Conservation (phyloP, 2,888 invertebrate species). For the Acheta domesticus region DNA sequence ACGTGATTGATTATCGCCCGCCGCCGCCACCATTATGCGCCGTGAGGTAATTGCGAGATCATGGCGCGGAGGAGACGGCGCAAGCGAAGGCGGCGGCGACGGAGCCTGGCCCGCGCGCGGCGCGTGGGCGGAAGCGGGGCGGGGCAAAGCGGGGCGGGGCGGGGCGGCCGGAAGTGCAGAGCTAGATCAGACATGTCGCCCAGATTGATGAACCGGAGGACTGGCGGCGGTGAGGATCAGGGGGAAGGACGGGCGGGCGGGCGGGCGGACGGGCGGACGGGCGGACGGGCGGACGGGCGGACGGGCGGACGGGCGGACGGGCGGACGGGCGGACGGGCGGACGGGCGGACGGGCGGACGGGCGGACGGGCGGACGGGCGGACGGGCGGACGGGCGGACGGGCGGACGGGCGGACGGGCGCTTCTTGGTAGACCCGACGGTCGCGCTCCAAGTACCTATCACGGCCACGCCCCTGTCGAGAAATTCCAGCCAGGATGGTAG, state of each 20-base stretch:
- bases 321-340: no score
- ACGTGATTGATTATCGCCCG: neutral
- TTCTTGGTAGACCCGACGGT: neutral
- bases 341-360: no score
- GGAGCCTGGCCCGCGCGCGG: no score
- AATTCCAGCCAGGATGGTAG: neutral
- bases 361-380: no score
- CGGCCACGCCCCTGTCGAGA: neutral
- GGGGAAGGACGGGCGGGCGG: no score
- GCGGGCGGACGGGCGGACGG: no score
- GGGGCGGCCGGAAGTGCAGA: neutral
- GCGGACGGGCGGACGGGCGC: no score
- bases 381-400: no score
- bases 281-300: no score
- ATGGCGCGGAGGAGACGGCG: neutral
- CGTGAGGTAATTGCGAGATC: neutral
- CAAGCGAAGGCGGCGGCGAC: neutral
- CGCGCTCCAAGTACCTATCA: neutral
- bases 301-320: no score
- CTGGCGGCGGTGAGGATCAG: no score
- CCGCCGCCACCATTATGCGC: neutral
- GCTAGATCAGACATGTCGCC: neutral
- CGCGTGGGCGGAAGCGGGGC: neutral
- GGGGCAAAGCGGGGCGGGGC: no score
- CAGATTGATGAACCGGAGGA: neutral